Base-by-base conservation (phyloP, 2,797 vertebrate genomes). In the Syndactyla subalaris region DNA sequence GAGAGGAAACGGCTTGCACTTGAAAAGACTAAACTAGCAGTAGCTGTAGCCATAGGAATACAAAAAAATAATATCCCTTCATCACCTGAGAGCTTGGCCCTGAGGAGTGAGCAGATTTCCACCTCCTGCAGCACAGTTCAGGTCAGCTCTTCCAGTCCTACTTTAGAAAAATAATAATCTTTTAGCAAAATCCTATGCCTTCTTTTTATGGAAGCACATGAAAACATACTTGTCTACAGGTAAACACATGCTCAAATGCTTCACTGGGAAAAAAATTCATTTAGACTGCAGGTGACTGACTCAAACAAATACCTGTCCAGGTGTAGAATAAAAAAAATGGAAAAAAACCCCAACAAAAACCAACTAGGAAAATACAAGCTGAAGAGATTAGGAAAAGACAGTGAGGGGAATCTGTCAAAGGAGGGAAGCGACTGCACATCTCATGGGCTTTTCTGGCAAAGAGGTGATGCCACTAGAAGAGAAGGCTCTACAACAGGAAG, bases 341-440 rank as follows among this genome's bases (percentile, higher is more conserved):
- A 2, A 20, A 24, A 26, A 65, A 48, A 2, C 30, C 45, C 27
- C 23, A 76, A 49, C 8, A 49, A 80, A 68, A 81, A 32, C 0
- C 24, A 75, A 41, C 24, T 22, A 23, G 7, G 77, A 70, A 73
- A 92, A 66, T 3, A 45, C 19, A 74, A 89, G 20, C 34, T 41
- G 23, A 52, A 85, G 46, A 62, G 19, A 79, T 65, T 20, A 85
- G 57, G 43, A 83, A 81, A 65, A 61, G 21, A 26, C 27, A 34
- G 10, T 2, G 32, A 0, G 1, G 14, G 22, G 11, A 2, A 61
- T n/a, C 43, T 0, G 0, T 36, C 41, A 58, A 54, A 52, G 39
- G 51, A 62, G 5, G 22, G 63, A 79, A 91, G 54, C 3, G 19
- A 22, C 45, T n/a, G 26, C 27, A 20, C 1, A 1, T 71, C 10